Evolutionary conservation across 2,888 invertebrate genomes (phyloP), one percentile per base, ranked within the genome.

Genomic region (Polymixis flavicincta): DNA sequence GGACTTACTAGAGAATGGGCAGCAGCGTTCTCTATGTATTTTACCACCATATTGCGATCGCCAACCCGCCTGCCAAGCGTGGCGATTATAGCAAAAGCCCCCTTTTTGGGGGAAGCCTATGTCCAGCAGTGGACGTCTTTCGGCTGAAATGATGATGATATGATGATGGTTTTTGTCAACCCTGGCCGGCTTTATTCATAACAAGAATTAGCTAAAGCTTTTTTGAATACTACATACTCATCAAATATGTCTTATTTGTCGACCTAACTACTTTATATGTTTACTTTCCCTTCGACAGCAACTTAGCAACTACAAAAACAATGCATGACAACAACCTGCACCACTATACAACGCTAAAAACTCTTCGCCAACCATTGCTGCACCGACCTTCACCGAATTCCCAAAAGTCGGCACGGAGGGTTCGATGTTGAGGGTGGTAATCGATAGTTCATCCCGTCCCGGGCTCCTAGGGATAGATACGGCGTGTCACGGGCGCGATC

Each of bases 401-500:
- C 55, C 52, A 74, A 42, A 57, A 60, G 45, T 67, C 48, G 13
- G 11, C 60, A 59, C 28, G 37, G 11, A 70, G 64, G 54, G 67
- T 70, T 80, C 85, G 65, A 80, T 85, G 87, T 80, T 82, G 61
- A 68, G 25, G 59, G 61, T 73, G 60, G 28, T 37, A 78, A 74
- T 74, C 74, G 69, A 80, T 75, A 71, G 78, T 71, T 61, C 37
- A 74, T 84, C 86, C 86, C 77, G 69, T 69, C 60, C 45, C 69
- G 77, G 75, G 77, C 78, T 72, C 82, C 85, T 83, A 78, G 86
- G 89, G 89, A 88, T 86, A 89, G 92, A 89, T 85, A 90, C 92
- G 83, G 90, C 88, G 82, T 90, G 92, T 89, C 89, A 92, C 91
- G 90, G 84, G 66, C 89, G 90, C 89, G 91, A 90, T 93, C 93